Evolutionary conservation across 2,888 invertebrate species (phyloP).

Genomic region (Lamellibrachia satsuma): DNA sequence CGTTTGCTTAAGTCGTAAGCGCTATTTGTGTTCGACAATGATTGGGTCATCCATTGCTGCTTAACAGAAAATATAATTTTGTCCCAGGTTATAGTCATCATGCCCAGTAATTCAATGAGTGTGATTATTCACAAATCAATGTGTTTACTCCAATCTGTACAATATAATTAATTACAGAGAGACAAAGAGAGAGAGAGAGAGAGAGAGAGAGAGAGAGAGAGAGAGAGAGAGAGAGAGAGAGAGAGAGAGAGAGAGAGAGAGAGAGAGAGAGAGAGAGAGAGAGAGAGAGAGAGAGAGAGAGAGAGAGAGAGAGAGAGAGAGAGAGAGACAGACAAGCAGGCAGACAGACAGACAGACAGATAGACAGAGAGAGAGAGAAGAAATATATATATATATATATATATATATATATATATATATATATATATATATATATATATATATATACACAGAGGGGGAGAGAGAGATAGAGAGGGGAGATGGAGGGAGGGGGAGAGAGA

Average conservation of each 20-base stretch:
- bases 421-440: too few species aligned
- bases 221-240: slow-evolving; percentile 14
- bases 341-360: not conserved
- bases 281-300: slow-evolving; percentile 29
- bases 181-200: not conserved
- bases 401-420: too few species aligned
- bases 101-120: not conserved
- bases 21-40: not conserved
- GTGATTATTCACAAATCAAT: not conserved
- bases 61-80: not conserved
- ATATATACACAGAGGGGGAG: too few species aligned
- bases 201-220: not conserved
- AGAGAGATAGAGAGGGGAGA: slow-evolving; percentile 17
- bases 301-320: not conserved
- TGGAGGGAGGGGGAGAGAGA: slow-evolving; percentile 26
- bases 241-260: not conserved
- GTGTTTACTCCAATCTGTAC: not conserved
- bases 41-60: not conserved
- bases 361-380: not conserved
- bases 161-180: not conserved
- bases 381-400: too few species aligned
- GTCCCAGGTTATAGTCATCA: not conserved
- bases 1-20: not conserved
- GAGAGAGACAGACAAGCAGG: too few species aligned
- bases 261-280: slow-evolving; percentile 20